These are phyloP conservation scores for Xylocampa areola DNA, from an alignment of 2,888 invertebrate species.

Conservation along the genomic window DNA sequence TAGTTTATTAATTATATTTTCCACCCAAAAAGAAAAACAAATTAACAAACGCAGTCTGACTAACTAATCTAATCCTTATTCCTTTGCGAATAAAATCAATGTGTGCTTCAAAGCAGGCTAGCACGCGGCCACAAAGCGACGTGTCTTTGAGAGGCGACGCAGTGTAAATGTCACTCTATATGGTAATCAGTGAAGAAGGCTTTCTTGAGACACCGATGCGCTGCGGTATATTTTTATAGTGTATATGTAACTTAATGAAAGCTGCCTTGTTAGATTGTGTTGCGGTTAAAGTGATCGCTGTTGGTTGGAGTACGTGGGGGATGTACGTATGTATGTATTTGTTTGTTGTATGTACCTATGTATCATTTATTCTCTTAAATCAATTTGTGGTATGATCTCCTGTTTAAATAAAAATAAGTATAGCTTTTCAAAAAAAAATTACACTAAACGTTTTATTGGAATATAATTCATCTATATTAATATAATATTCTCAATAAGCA, in stretches of 20 bases:
- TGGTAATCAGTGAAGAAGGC: conserved; percentile 68
- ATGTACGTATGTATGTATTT: no score
- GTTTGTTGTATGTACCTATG: no score
- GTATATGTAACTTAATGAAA: conserved; percentile 60
- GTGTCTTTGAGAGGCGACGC: conserved; percentile 65
- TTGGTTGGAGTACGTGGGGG: background rate
- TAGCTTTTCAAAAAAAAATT: no score
- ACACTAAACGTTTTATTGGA: no score
- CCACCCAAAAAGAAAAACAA: no score
- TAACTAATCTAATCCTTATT: conserved; percentile 38
- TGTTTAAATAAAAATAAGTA: no score
- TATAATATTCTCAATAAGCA: no score
- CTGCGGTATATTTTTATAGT: conserved; percentile 63
- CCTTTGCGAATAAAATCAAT: conserved; percentile 44
- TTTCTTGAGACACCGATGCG: conserved; percentile 59
- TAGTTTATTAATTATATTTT: no score
- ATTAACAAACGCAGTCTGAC: no score
- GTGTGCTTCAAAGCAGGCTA: conserved; percentile 46
- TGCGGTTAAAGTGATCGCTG: background rate
- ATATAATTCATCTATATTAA: no score
- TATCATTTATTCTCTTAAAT: no score
- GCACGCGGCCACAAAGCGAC: conserved; percentile 51
- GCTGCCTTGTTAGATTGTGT: conserved; percentile 18
- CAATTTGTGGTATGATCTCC: no score
- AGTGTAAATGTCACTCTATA: conserved; percentile 76